These are phyloP conservation scores for Nothura maculosa DNA, from an alignment of 2,797 vertebrate species.

Conservation along the genomic window DNA sequence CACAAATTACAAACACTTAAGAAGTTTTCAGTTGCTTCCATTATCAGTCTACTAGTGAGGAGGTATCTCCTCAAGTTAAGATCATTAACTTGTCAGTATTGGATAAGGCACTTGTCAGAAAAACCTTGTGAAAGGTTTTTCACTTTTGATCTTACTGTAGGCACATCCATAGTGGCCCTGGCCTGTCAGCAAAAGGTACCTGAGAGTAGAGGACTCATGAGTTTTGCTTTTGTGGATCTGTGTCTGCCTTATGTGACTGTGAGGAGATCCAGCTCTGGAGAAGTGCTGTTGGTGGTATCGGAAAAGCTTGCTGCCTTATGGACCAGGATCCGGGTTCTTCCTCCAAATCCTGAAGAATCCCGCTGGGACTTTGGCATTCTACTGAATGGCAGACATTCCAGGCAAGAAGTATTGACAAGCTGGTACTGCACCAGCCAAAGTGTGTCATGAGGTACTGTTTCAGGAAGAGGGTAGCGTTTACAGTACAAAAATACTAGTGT, in stretches of 20 bases:
- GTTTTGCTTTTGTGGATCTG: background rate
- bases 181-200: background rate
- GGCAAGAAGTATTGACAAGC: background rate
- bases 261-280: background rate
- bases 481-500: background rate
- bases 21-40: background rate
- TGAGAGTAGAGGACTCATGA: background rate
- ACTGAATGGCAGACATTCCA: background rate
- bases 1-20: background rate
- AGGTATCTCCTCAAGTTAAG: background rate
- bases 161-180: background rate
- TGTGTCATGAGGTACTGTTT: background rate
- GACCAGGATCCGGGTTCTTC: background rate
- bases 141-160: background rate
- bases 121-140: background rate
- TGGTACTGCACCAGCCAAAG: background rate
- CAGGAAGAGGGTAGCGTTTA: background rate
- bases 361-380: background rate
- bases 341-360: background rate
- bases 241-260: background rate
- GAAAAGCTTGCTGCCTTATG: background rate
- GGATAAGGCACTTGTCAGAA: background rate
- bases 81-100: background rate
- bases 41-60: background rate
- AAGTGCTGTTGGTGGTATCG: background rate